Base-by-base conservation (phyloP, 2,888 invertebrate genomes). In the Pegoplata infirma region DNA sequence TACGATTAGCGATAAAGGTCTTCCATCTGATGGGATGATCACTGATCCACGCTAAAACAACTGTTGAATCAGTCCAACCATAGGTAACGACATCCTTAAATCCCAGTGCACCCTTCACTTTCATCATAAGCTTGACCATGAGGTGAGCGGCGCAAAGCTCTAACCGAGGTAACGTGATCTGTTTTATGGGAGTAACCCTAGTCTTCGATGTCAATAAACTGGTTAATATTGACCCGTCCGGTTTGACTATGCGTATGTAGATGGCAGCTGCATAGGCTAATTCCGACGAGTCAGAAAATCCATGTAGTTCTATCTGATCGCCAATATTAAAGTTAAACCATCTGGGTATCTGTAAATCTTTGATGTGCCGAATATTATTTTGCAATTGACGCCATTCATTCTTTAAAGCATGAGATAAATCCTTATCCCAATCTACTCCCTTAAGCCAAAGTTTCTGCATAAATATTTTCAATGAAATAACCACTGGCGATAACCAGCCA, bases 91-190 rank as follows among this genome's bases (percentile, higher is more conserved):
- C 28, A 3, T 69, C 5, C 0, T 46, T 23, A 53, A 64, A n/a
- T 2, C 44, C 1, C n/a, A 58, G 46, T 5, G 56, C 47, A n/a
- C 51, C 10, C 1, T 53, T 21, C 32, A 66, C 16, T 28, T 73
- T 64, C 2, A 21, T 10, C 49, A 73, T 63, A 6, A 75, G 58
- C 16, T 72, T 75, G 5, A 46, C 51, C 67, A 76, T 56, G 3
- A 76, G 32, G 6, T 76, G 68, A 12, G 80, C 76, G 0, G 76
- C 80, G n/a, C 73, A 80, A n/a, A 80, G 32, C 19, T 80, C 73
- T 10, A 80, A 46, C 5, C 59, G 25, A 21, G 76, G 73, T 16
- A 76, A 28, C 8, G 69, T 61, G 6, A 76, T 44, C 28, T 76
- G 73, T 55, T 76, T 73, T 21, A 69, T 36, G 0, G 69, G 76